Evolutionary conservation across 2,113 vertebrate species (phyloP).

Genomic region (Ailuropoda melanoleuca): DNA sequence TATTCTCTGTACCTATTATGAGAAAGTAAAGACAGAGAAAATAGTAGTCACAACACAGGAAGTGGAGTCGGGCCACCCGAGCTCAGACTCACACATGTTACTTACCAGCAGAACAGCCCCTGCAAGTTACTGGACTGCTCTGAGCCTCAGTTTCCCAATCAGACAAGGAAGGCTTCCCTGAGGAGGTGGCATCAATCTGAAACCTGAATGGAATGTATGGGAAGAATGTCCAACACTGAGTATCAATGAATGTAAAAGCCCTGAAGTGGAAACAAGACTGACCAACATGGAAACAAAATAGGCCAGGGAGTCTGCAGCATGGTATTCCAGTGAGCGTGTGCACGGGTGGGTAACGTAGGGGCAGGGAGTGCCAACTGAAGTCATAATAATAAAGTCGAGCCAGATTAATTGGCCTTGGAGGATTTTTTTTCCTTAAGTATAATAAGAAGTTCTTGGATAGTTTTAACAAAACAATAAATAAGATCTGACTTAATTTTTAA

Average conservation of each 20-base stretch:
- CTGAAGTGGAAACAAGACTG: background rate
- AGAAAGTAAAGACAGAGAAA: background rate
- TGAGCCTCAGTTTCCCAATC: background rate
- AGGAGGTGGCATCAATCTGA: background rate
- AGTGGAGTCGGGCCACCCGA: background rate
- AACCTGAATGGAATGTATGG: background rate
- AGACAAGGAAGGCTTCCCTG: background rate
- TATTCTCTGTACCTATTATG: background rate
- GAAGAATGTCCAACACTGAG: background rate
- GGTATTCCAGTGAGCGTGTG: rapidly evolving
- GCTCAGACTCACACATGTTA: background rate
- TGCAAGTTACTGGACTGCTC: background rate
- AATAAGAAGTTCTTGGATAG: background rate
- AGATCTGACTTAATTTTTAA: background rate
- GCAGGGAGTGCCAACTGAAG: background rate
- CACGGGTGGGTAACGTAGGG: rapidly evolving
- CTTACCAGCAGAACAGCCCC: background rate
- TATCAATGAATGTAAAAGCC: background rate
- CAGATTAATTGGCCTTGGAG: background rate
- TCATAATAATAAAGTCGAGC: background rate
- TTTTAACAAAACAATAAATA: background rate
- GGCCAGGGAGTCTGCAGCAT: background rate
- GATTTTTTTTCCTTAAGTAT: background rate
- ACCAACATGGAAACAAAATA: background rate
- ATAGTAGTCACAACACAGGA: background rate